Conservation (phyloP, 2,113 vertebrate species). For the Accipiter virgatus region DNA sequence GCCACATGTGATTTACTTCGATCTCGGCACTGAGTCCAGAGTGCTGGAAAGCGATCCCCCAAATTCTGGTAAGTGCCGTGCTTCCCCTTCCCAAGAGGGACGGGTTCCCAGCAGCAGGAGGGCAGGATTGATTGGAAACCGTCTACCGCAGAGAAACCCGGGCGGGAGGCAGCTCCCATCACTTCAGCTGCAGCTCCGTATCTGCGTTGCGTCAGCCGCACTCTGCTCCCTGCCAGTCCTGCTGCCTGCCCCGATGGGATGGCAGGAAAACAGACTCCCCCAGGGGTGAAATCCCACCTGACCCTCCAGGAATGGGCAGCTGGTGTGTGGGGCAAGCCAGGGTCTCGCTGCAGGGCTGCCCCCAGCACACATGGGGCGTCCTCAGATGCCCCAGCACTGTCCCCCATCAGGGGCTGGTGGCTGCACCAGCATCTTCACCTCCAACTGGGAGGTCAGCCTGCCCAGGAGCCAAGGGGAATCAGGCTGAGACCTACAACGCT, state of each 20-base stretch:
- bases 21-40: background rate
- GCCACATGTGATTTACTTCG: background rate
- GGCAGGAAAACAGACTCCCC: background rate
- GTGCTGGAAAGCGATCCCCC: background rate
- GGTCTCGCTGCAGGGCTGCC: background rate
- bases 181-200: background rate
- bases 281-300: background rate
- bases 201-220: background rate
- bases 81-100: background rate
- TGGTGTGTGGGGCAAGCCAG: background rate
- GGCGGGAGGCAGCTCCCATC: background rate
- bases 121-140: background rate
- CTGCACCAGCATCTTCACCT: background rate
- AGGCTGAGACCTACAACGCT: background rate
- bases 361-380: no score
- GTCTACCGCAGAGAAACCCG: background rate
- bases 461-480: accelerated
- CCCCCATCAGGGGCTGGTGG: background rate
- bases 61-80: conserved; percentile 23
- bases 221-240: background rate
- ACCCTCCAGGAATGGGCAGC: background rate
- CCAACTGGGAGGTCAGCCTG: background rate
- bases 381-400: background rate
- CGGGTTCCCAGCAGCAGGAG: conserved; percentile 41
- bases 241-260: accelerated